A percentile compares a stretch with the other conserved stretches of the same genome.
phyloP scores from a whole-genome alignment of 2,113 vertebrate genomes.

The Muntiacus reevesi region DNA sequence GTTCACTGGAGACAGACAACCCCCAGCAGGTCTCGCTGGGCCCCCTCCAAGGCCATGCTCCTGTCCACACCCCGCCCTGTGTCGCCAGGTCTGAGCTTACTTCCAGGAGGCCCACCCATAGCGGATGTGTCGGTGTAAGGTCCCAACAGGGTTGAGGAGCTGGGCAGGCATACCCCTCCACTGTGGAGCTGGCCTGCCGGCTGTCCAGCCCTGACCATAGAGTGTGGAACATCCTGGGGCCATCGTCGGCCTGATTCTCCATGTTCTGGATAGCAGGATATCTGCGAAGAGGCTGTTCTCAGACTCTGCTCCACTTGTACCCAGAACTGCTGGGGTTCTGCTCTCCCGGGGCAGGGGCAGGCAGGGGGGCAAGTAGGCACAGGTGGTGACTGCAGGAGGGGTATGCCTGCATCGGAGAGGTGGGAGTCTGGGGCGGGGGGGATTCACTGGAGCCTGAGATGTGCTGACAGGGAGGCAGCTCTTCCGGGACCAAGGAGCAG shows the following conservation, averaged over 20 bases:
- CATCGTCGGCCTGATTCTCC: fast-evolving
- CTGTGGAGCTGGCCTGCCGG: not conserved
- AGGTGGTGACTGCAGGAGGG: not conserved
- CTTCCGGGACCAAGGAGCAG: not conserved
- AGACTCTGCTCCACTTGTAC: not conserved
- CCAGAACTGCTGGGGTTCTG: not conserved
- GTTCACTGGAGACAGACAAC: not conserved
- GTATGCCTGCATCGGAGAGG: not conserved
- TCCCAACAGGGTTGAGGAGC: not conserved
- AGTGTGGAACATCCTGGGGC: not conserved
- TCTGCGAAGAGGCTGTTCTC: not conserved
- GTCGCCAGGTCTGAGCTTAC: not conserved
- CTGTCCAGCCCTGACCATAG: fast-evolving
- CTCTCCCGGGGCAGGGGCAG: not conserved
- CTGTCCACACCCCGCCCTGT: fast-evolving
- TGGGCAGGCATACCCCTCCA: not conserved
- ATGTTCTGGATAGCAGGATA: not conserved
- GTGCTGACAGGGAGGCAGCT: not conserved
- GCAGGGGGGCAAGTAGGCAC: not conserved
- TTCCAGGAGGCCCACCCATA: fast-evolving
- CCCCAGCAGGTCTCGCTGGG: not conserved
- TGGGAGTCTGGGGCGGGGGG: not conserved
- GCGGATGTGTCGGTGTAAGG: fast-evolving
- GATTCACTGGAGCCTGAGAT: not conserved
- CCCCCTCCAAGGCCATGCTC: not conserved